Evolutionary conservation across 2,888 invertebrate species (phyloP).

Genomic region (Herminia tarsipennalis): DNA sequence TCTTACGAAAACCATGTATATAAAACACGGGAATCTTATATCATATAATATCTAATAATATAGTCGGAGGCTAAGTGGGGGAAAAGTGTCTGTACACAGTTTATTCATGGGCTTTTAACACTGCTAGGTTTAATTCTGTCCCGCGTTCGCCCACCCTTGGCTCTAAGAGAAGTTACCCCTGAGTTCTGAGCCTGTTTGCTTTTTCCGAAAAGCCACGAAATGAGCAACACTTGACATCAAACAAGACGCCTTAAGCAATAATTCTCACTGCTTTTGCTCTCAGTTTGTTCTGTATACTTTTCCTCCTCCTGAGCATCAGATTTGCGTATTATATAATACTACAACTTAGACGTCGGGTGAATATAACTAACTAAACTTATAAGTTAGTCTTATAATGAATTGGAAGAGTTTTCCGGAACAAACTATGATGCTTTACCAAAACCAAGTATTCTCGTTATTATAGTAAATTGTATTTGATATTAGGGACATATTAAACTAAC

Average conservation of each 20-base stretch:
- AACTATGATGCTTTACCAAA: slow-evolving; percentile 12
- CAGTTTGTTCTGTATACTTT: slow-evolving; percentile 34
- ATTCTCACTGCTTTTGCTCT: neutral
- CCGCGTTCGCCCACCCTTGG: no score
- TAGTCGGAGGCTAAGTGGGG: slow-evolving; percentile 20
- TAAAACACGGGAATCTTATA: slow-evolving; percentile 32
- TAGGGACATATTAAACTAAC: neutral
- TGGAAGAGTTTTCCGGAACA: slow-evolving; percentile 10
- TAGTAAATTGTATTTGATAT: slow-evolving; percentile 3
- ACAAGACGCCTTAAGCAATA: slow-evolving; percentile 2
- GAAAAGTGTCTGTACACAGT: slow-evolving; percentile 23
- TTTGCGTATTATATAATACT: slow-evolving; percentile 38
- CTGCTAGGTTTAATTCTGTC: no score
- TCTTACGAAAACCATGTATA: slow-evolving; percentile 41
- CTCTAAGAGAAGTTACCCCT: neutral
- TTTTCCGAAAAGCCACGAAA: slow-evolving; percentile 15
- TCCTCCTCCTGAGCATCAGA: slow-evolving; percentile 44
- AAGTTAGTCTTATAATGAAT: slow-evolving; percentile 26
- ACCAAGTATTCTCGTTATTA: slow-evolving; percentile 1
- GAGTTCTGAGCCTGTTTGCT: slow-evolving; percentile 12
- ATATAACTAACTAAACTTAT: slow-evolving; percentile 46
- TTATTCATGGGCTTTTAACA: slow-evolving; percentile 11
- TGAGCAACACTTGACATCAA: slow-evolving; percentile 12
- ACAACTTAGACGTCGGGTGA: slow-evolving; percentile 49
- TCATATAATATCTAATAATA: slow-evolving; percentile 27